These are phyloP conservation scores for Micromussa lordhowensis DNA, from an alignment of 92 coral and sea anemone genomes.

Conservation along the genomic window DNA sequence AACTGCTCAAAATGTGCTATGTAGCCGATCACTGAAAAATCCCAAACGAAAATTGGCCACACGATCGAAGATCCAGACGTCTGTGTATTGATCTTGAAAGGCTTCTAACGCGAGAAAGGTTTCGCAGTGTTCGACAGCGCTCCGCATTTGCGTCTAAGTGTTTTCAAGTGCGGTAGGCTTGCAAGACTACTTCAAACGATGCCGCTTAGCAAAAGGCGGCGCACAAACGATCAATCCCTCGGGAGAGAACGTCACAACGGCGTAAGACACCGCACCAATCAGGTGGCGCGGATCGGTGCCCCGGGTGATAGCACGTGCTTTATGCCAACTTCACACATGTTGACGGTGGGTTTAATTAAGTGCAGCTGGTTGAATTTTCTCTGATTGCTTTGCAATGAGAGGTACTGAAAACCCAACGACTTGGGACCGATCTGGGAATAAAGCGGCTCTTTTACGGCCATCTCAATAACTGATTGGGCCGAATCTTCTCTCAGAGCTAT, in stretches of 20 bases:
- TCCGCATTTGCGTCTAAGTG: conserved; percentile 96
- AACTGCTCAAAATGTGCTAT: conserved; percentile 79
- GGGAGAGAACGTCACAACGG: conserved; percentile 98
- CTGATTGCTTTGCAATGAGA: conserved; percentile 75
- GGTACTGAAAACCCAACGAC: conserved; percentile 62
- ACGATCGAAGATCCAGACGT: conserved; percentile 39
- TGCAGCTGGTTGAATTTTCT: conserved; percentile 89
- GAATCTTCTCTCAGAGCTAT: conserved; percentile 20
- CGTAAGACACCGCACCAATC: conserved; percentile 97
- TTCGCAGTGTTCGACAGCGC: conserved; percentile 76
- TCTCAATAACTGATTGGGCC: conserved; percentile 32
- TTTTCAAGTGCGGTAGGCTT: conserved; percentile 93
- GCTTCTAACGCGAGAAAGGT: conserved; percentile 65
- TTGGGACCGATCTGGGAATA: conserved; percentile 44
- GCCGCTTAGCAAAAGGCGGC: conserved; percentile 99
- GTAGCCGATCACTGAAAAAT: conserved; percentile 47
- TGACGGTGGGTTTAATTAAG: conserved; percentile 98
- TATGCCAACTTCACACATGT: conserved; percentile 95
- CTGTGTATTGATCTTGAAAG: conserved; percentile 57
- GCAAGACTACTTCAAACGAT: conserved; percentile 90
- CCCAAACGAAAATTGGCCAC: conserved; percentile 39
- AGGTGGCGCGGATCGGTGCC: conserved; percentile 65
- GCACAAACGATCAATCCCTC: conserved; percentile 95
- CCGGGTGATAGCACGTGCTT: conserved; percentile 98
- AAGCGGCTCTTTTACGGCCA: conserved; percentile 53